phyloP scores from a whole-genome alignment of 2,113 vertebrate species.

The Zeus faber region DNA sequence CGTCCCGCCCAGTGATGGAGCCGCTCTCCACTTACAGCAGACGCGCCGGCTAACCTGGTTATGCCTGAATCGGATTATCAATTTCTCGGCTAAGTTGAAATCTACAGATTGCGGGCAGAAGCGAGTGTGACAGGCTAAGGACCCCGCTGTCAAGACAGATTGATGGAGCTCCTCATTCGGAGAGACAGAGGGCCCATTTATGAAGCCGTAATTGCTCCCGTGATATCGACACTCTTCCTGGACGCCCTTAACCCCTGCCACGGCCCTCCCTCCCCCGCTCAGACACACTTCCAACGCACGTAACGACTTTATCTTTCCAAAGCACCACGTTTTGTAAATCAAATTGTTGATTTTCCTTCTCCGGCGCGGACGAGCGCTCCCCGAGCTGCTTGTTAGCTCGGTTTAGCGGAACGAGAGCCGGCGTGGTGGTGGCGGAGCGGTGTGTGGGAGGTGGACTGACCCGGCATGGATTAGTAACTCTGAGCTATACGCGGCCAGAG shows the following conservation, averaged over 20 bases:
- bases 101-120: constrained; percentile 81
- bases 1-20: not conserved
- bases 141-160: constrained; percentile 75
- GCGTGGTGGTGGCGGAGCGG: not conserved
- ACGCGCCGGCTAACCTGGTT: constrained; percentile 79
- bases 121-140: constrained; percentile 82
- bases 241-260: constrained; percentile 77
- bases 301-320: constrained; percentile 32
- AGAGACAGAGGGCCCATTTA: constrained; percentile 80
- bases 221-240: constrained; percentile 82
- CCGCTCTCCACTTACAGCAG: constrained; percentile 40
- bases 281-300: constrained; percentile 18
- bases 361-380: constrained; percentile 8
- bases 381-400: constrained; percentile 24
- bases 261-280: constrained; percentile 45
- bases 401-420: constrained; percentile 13
- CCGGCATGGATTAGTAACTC: too few species aligned
- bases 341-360: constrained; percentile 40
- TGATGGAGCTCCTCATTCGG: constrained; percentile 82
- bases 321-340: constrained; percentile 39
- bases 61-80: constrained; percentile 85
- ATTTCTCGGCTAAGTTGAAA: constrained; percentile 84
- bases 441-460: constrained; percentile 41
- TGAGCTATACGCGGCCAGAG: constrained; percentile 28
- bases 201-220: constrained; percentile 84